Evolutionary conservation across 1,140 invertebrate species (phyloP).

Genomic region (Ceratitis capitata): DNA sequence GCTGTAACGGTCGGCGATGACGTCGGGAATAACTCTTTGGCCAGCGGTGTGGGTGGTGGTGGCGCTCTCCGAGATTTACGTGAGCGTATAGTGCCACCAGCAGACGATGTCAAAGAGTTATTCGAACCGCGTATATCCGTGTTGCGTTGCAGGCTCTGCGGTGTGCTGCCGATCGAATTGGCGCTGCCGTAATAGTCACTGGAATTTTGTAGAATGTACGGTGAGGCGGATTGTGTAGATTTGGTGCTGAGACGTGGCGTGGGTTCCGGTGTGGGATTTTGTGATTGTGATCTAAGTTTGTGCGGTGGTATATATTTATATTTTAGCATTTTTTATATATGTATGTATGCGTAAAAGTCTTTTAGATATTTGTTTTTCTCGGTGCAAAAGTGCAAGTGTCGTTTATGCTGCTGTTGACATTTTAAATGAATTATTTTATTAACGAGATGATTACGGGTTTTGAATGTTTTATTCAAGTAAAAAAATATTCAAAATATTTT

Average conservation of each 20-base stretch:
- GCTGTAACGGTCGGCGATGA: too few relatives aligned
- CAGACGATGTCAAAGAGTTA: conserved; percentile 50
- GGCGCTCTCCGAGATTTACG: conserved; percentile 65
- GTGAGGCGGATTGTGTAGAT: conserved; percentile 2
- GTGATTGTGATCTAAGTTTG: conserved; percentile 49
- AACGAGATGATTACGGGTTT: too few relatives aligned
- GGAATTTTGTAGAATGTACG: conserved; percentile 42
- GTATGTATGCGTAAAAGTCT: too few relatives aligned
- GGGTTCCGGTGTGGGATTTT: conserved; percentile 65
- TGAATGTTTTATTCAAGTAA: too few relatives aligned
- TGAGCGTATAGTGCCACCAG: conserved; percentile 55
- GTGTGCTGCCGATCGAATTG: conserved; percentile 44
- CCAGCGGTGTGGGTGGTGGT: conserved; percentile 47
- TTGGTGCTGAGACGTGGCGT: conserved; percentile 49
- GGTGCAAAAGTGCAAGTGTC: neutral
- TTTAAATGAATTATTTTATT: neutral
- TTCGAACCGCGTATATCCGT: conserved; percentile 50
- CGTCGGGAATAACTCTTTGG: conserved; percentile 44
- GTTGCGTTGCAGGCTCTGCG: conserved; percentile 46
- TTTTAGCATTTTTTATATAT: conserved; percentile 49
- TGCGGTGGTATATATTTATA: conserved; percentile 48
- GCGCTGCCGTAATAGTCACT: conserved; percentile 47
- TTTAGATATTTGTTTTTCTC: neutral
- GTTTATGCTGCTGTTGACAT: conserved; percentile 6
- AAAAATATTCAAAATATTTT: too few relatives aligned